A percentile compares a stretch with the other conserved stretches of the same genome.
These are phyloP conservation scores for Bhutanitis thaidina DNA, from an alignment of 2,888 invertebrate genomes.

Conservation along the genomic window DNA sequence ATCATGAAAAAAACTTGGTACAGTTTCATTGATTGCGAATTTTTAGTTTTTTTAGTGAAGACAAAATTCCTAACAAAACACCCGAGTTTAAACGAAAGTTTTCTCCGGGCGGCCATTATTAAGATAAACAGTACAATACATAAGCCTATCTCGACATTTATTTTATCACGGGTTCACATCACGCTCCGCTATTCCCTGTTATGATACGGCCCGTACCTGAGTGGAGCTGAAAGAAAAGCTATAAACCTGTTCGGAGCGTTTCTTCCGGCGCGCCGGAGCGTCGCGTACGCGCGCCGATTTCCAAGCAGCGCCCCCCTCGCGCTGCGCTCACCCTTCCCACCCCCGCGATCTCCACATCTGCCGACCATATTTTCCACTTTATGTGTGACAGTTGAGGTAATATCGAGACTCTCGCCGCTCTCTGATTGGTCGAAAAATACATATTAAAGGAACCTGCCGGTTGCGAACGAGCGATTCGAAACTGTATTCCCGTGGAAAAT, in stretches of 20 bases:
- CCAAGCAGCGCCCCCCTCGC: constrained; percentile 47
- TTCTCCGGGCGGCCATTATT: constrained; percentile 76
- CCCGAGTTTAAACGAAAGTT: constrained; percentile 74
- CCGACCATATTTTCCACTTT: constrained; percentile 82
- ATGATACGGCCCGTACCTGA: constrained; percentile 80
- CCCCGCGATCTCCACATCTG: constrained; percentile 67
- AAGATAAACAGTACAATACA: constrained; percentile 81
- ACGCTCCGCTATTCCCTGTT: constrained; percentile 79
- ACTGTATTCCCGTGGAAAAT: constrained; percentile 81
- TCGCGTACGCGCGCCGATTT: constrained; percentile 74
- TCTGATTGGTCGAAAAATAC: constrained; percentile 81
- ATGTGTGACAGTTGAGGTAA: constrained; percentile 82
- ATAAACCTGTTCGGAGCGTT: constrained; percentile 79
- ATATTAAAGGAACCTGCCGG: constrained; percentile 80
- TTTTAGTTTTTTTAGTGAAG: constrained; percentile 33
- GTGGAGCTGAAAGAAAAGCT: constrained; percentile 80
- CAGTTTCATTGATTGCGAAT: constrained; percentile 10
- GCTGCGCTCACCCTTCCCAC: constrained; percentile 29
- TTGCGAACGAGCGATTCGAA: constrained; percentile 78
- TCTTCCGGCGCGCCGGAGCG: constrained; percentile 75
- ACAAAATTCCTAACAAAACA: constrained; percentile 39
- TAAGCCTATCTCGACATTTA: constrained; percentile 80
- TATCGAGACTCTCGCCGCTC: constrained; percentile 80
- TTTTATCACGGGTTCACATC: constrained; percentile 80
- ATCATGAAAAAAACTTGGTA: neutral